Evolutionary conservation across 2,113 vertebrate genomes (phyloP), one percentile per base, ranked within the genome.

Genomic region (Sigmodon hispidus): DNA sequence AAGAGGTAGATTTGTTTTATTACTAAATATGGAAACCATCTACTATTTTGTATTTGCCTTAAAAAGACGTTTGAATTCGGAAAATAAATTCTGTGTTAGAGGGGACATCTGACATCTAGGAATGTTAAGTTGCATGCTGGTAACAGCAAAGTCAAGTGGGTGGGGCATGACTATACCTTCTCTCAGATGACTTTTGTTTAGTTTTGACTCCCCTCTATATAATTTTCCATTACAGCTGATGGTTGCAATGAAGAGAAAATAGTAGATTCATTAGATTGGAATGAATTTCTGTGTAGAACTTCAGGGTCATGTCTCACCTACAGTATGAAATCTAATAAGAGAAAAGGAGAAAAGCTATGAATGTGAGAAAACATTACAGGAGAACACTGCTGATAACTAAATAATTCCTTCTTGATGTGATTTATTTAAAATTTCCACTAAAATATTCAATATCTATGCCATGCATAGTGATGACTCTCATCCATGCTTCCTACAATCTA

Each of bases 321-420:
- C 70, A 52, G n/a, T n/a, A 75, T 7, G 36, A 90, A 95, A 91
- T 85, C 26, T 3, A 76, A 55, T 17, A 86, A 75, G 59, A 72
- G 75, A 43, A 1, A 21, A 48, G 8, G 59, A 72, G 75, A 43
- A 1, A 21, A 48, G 8, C 17, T n/a, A 55, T 9, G 7, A 13
- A 73, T 13, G 31, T 12, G 31, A 22, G 6, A n/a, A 92, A 94
- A 91, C 72, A 40, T 5, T 43, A 22, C 0, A 43, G 13, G 7
- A 26, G 7, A 36, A 17, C 0, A 3, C 31, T 21, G 52, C 34
- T 40, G 1, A 4, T 72, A 5, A 52, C 1, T 7, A 1, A 55
- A 7, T 3, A 45, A 6, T 10, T 16, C 34, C 48, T 85, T 10
- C 1, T 29, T 26, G 34, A 87, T 26, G 61, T 24, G 13, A 29